Evolutionary conservation across 2,113 vertebrate genomes (phyloP), one percentile per base, ranked within the genome.

Genomic region (Otis tarda): DNA sequence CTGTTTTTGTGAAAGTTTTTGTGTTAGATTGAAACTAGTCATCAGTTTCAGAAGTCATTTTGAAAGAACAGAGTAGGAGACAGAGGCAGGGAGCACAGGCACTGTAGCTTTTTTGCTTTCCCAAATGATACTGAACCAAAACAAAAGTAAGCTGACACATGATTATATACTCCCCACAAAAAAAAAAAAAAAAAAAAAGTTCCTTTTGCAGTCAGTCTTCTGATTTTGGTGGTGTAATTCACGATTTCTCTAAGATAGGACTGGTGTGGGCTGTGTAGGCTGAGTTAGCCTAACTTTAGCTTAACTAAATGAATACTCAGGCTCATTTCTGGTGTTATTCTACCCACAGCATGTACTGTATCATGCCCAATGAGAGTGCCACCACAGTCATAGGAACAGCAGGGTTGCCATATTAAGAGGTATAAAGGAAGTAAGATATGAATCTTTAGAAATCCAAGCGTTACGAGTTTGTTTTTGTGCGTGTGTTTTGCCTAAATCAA

Each of bases 401-500:
- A 69, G 19, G 30, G 22, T 7, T 83, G 8, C 10, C 24, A 7
- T 33, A 24, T 25, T 39, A 86, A 52, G 23, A 77, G 27, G 3
- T 41, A 5, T 28, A 83, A 74, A 47, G 18, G 31, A 61, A 65
- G 18, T 5, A 74, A 65, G 45, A 56, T 0, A 1, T 43, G 50
- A 53, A 45, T 64, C 59, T 80, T 17, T 50, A 88, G 47, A 88
- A 88, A 47, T 59, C 3, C 5, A 61, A 22, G 6, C 9, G 89
- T 69, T 30, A 23, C 0, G 0, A 31, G 14, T 50, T 47, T 28
- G 3, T 25, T 90, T 86, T n/a, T 65, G 6, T 57, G 7, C 1
- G 2, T 1, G 0, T n/a, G 2, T 70, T 55, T 83, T 83, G 17
- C 17, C 18, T 67, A n/a, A 69, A 73, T 69, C 13, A 14, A 1